phyloP scores from a whole-genome alignment of 2,888 invertebrate genomes.

The Empis livida region DNA sequence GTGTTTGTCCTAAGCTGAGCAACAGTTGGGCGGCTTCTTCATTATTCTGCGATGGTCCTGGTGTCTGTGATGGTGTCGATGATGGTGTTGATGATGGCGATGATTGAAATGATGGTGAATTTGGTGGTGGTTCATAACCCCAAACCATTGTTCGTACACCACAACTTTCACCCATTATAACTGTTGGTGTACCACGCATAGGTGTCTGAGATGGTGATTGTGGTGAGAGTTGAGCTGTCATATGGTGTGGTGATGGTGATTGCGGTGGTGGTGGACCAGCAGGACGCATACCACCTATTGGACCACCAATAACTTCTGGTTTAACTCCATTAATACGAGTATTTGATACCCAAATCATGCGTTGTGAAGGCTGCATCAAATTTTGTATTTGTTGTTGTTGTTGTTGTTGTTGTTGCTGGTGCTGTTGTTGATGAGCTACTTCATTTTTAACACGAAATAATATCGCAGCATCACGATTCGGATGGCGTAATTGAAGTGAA shows the following conservation, averaged over 20 bases:
- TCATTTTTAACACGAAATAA: constrained; percentile 36
- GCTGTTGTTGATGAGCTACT: constrained; percentile 25
- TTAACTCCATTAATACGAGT: constrained; percentile 66
- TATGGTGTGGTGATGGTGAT: constrained; percentile 32
- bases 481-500: constrained; percentile 39
- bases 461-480: constrained; percentile 35
- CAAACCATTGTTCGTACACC: constrained; percentile 64
- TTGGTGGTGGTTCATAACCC: constrained; percentile 45
- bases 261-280: constrained; percentile 19
- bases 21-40: constrained; percentile 57
- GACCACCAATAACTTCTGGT: constrained; percentile 66
- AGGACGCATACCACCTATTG: constrained; percentile 25
- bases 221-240: constrained; percentile 31
- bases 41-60: constrained; percentile 39
- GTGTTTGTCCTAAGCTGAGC: constrained; percentile 59
- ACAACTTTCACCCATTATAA: constrained; percentile 87
- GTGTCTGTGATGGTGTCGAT: constrained; percentile 31
- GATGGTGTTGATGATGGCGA: constrained; percentile 33
- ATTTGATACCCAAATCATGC: constrained; percentile 44
- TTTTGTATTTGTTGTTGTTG: constrained; percentile 25
- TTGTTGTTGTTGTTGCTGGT: constrained; percentile 22
- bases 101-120: constrained; percentile 37
- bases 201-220: constrained; percentile 35
- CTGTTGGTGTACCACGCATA: constrained; percentile 61
- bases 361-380: constrained; percentile 23